Base-by-base conservation (phyloP, 2,113 vertebrate genomes). In the Laterallus jamaicensis region DNA sequence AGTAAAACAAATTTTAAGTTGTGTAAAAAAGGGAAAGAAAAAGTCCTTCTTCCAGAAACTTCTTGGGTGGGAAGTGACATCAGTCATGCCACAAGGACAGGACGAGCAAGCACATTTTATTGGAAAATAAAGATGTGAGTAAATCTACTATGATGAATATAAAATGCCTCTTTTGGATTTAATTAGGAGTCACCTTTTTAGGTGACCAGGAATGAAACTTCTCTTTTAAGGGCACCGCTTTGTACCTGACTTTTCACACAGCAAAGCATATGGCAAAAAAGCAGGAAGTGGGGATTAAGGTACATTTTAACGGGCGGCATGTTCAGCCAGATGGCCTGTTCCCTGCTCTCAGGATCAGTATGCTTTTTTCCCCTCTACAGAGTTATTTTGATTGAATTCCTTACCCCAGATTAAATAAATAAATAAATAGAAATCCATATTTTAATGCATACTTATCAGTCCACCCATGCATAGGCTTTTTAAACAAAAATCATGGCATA, bases 231-330 rank as follows among this genome's bases (percentile, higher is more conserved):
- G 89, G 87, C 75, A 89, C 54, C 11, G 26, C 93, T 95, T 92
- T 95, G 89, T 93, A 97, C 79, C 85, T 95, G 89, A 88, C 81
- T 94, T 91, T 90, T 90, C 88, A 75, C 89, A 92, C 91, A 90
- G 85, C 69, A 89, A 94, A 96, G 86, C 95, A 94, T 93, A 92
- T 94, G 94, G 96, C 35, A 60, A 88, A 94, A 83, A 85, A 92
- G 80, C 95, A 97, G 95, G 93, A 95, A 96, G 90, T 42, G 31
- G 75, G 97, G 96, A 97, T 97, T 97, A 97, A 95, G 95, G 90
- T 92, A 66, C 90, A 88, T 92, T 97, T 96, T 97, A 97, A 97
- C 21, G 0, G 93, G 93, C 49, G 3, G 91, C 76, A 37, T 90
- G 93, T 92, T 95, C 89, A 83, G 79, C 95, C 96, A 97, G 96